Conservation (phyloP, 2,797 vertebrate species). For the Antennarius maculatus region DNA sequence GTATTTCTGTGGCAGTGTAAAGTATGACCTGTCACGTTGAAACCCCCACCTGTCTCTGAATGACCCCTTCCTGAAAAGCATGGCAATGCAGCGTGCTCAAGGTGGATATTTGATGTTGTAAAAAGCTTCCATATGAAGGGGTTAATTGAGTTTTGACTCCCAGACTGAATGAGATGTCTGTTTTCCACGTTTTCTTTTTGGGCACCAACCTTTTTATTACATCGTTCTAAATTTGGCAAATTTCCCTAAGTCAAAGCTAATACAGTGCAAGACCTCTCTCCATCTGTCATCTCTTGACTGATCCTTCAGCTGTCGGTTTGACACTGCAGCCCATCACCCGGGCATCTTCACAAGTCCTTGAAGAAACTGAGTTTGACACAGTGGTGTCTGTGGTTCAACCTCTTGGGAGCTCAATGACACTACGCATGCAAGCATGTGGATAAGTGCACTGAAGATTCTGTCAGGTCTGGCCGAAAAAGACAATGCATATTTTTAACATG, state of each 20-base stretch:
- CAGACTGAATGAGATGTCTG: conserved; percentile 7
- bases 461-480: conserved; percentile 59
- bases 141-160: conserved; percentile 1
- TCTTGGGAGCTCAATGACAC: conserved; percentile 8
- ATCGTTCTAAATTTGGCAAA: conserved; percentile 25
- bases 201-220: conserved; percentile 16
- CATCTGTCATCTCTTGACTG: conserved; percentile 4
- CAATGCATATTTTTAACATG: conserved; percentile 54
- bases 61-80: conserved; percentile 35
- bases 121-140: conserved; percentile 39
- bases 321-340: conserved; percentile 25
- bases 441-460: conserved; percentile 38
- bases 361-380: conserved; percentile 58
- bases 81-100: conserved; percentile 52
- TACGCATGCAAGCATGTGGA: conserved; percentile 30
- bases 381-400: conserved; percentile 35
- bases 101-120: conserved; percentile 45
- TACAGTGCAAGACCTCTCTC: not conserved
- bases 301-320: not conserved
- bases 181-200: conserved; percentile 15
- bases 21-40: conserved; percentile 62
- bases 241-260: conserved; percentile 17
- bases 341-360: conserved; percentile 39
- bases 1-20: conserved; percentile 51
- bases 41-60: conserved; percentile 51